Evolutionary conservation across 2,113 vertebrate species (phyloP).

Genomic region (Vulpes ferrilata): DNA sequence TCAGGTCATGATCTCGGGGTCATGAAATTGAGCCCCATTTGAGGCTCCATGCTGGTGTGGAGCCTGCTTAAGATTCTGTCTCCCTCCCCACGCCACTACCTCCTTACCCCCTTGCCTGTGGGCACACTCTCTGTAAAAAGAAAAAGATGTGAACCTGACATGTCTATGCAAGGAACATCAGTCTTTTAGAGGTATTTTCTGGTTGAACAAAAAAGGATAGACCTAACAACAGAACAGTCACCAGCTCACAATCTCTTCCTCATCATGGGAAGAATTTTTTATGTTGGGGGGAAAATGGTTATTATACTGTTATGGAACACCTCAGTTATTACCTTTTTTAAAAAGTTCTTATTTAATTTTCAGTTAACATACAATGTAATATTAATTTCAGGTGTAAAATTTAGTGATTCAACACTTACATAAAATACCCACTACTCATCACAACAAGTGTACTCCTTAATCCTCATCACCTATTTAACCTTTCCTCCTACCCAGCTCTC

Average conservation of each 20-base stretch:
- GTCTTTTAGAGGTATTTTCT: conserved; percentile 25
- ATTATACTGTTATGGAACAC: background rate
- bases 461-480: background rate
- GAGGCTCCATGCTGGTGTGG: background rate
- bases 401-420: background rate
- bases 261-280: background rate
- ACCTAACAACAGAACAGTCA: background rate
- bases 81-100: background rate
- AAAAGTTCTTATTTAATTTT: background rate
- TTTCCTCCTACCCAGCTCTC: background rate
- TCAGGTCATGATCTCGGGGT: background rate
- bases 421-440: background rate
- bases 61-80: background rate
- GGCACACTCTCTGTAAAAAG: background rate
- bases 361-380: background rate
- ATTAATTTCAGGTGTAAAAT: background rate
- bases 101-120: fast-evolving
- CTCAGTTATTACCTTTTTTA: background rate
- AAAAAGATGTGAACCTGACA: background rate
- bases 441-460: background rate
- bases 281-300: background rate
- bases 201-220: conserved; percentile 2
- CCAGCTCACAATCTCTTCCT: background rate
- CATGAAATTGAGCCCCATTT: background rate
- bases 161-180: background rate